A percentile compares a stretch with the other conserved stretches of the same genome.
Conservation (phyloP, 1,140 invertebrate genomes). For the Drosophila chauvacae region DNA sequence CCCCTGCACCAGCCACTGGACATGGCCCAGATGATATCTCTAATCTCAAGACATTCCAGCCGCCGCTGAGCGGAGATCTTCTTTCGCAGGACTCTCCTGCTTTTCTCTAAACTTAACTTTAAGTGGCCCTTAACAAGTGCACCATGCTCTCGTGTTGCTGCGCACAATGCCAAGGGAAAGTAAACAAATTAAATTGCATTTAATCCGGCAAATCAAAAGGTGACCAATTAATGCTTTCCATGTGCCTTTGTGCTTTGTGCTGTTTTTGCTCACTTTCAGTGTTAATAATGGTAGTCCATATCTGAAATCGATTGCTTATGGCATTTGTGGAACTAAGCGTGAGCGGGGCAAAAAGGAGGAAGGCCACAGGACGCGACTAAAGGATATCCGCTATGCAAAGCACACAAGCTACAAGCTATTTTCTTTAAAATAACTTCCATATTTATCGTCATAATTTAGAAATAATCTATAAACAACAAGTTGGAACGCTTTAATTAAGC, state of each 20-base stretch:
- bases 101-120: background rate
- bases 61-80: background rate
- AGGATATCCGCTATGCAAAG: background rate
- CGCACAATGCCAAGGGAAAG: background rate
- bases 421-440: background rate
- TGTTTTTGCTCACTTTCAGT: background rate
- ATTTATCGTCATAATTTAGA: background rate
- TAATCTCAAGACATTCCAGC: conserved; percentile 22
- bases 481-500: background rate
- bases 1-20: conserved; percentile 4
- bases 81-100: background rate
- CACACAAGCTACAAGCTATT: no score
- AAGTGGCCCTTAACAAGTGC: conserved; percentile 1
- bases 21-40: conserved; percentile 32
- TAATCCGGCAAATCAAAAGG: conserved; percentile 4
- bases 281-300: conserved; percentile 10
- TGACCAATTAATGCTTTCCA: background rate
- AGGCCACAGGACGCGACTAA: background rate
- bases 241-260: background rate
- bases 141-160: no score
- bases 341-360: background rate
- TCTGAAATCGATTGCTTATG: conserved; percentile 7
- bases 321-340: conserved; percentile 3
- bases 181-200: conserved; percentile 6
- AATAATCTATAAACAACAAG: background rate